Evolutionary conservation across 2,797 vertebrate species (phyloP), one percentile per base, ranked within the genome.

Genomic region (Tauraco hartlaubi): DNA sequence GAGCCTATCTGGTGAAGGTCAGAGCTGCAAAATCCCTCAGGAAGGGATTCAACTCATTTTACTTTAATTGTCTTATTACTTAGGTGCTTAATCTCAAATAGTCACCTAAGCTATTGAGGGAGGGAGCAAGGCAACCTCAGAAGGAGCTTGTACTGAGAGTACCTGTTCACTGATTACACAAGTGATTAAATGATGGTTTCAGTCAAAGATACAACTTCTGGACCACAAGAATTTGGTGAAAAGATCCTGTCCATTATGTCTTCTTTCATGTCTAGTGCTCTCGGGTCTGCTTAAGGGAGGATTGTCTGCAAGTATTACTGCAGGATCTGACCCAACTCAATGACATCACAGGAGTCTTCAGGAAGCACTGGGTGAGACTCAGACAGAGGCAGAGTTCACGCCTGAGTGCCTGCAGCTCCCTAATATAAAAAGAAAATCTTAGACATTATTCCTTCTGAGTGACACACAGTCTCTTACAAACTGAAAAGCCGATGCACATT

Each of bases 401-500:
- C 69, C 80, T 39, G 74, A 93, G 61, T 85, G 77, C 55, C 44
- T 77, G 67, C 52, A 94, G 80, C 55, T 95, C 80, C 80, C 85
- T 61, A 41, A 81, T 71, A 71, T 5, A 31, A 63, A 59, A 88
- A 64, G 44, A 67, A 92, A 91, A 83, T 82, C 63, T 92, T 22
- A 52, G 85, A 49, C 90, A 88, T 94, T 91, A 94, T 73, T 94
- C 74, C 77, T 94, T 90, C 74, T 33, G 90, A 83, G 76, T 1
- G 5, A 94, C 91, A 89, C 82, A 73, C 59, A 94, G 56, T 17
- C 73, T 88, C 59, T 63, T n/a, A 59, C 64, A 86, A 95, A 73
- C 61, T 79, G 88, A 91, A 84, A 88, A 93, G 64, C 37, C 83
- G 46, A 58, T 21, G 71, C 85, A 96, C 67, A 94, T 95, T 92